Percentiles rank a stretch among this genome's conserved stretches.
phyloP scores from a whole-genome alignment of 2,113 vertebrate genomes.

The Climacteris rufus region DNA sequence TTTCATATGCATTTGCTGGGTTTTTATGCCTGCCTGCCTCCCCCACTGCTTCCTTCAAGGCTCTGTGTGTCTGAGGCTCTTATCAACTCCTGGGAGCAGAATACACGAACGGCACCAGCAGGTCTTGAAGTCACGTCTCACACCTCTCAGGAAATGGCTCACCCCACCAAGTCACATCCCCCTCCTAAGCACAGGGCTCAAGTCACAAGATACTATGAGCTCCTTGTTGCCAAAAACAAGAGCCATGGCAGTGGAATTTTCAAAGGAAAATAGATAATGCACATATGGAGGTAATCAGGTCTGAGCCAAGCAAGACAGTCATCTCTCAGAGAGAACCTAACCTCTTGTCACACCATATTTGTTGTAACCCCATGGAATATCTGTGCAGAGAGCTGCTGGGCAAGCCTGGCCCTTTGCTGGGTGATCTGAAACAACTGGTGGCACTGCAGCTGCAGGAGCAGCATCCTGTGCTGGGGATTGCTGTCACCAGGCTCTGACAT shows the following conservation, averaged over 20 bases:
- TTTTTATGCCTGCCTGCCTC: not conserved
- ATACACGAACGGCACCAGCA: conserved; percentile 45
- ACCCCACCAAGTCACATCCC: conserved; percentile 26
- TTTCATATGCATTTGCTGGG: conserved; percentile 43
- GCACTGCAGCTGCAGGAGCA: not conserved
- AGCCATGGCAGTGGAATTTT: not conserved
- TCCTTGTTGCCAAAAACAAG: not conserved
- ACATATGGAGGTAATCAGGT: not conserved
- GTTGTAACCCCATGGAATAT: not conserved
- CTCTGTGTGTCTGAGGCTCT: conserved; percentile 44
- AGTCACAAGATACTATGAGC: conserved; percentile 8
- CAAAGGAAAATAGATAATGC: not conserved
- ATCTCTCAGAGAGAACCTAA: not conserved
- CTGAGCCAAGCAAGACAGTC: not conserved
- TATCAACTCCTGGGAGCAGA: conserved; percentile 34
- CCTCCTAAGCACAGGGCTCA: conserved; percentile 21
- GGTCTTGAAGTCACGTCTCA: conserved; percentile 46
- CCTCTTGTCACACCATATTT: not conserved
- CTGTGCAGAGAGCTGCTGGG: not conserved
- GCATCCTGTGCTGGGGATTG: rapidly evolving
- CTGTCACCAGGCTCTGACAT: not conserved
- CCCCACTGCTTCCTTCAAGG: not conserved
- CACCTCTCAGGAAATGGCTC: conserved; percentile 54
- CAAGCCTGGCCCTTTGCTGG: not conserved
- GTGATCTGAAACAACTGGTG: not conserved